Base-by-base conservation (phyloP, 2,888 invertebrate genomes). In the Agrotis clavis region DNA sequence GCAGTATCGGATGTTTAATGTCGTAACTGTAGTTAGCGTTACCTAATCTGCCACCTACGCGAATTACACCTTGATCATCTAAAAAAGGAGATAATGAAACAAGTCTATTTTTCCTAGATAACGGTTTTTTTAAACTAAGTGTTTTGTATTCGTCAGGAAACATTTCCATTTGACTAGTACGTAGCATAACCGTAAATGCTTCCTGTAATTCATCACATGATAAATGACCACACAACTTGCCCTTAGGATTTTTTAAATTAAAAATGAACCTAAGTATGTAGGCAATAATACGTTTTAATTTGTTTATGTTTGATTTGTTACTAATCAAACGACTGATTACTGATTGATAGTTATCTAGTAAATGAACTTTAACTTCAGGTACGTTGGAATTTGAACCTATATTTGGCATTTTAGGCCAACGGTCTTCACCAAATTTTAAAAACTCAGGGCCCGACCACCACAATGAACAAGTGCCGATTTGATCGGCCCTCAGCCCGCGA, bases 131-230 rank as follows among this genome's bases (percentile, higher is more conserved):
- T n/a, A n/a, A 56, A 48, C n/a, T n/a, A 47, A 66, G 56, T 47
- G n/a, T 47, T 56, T 56, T 66, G 25, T 57, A 48, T 56, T 66
- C 65, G n/a, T 56, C 56, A 4, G 56, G 7, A 48, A 56, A 66
- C 65, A 56, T 57, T 66, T 56, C 30, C 16, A 65, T 65, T 65
- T 65, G 65, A 56, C 65, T 25, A 30, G 30, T 56, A 30, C 56
- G 56, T 56, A 65, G 14, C 21, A 65, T 65, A 6, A 30, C 56
- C 14, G 47, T 65, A 13, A 18, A 54, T 19, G 64, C 45, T 18
- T 30, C 14, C 13, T 65, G 45, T n/a, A 54, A 65, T 21, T 65
- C 54, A 54, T 45, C 14, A 53, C 64, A 65, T n/a, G 56, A 56
- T 7, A 65, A 47, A 47, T 65, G 18, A 47, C 45, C 54, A 25